phyloP scores from a whole-genome alignment of 2,888 invertebrate genomes.

The Erannis defoliaria region DNA sequence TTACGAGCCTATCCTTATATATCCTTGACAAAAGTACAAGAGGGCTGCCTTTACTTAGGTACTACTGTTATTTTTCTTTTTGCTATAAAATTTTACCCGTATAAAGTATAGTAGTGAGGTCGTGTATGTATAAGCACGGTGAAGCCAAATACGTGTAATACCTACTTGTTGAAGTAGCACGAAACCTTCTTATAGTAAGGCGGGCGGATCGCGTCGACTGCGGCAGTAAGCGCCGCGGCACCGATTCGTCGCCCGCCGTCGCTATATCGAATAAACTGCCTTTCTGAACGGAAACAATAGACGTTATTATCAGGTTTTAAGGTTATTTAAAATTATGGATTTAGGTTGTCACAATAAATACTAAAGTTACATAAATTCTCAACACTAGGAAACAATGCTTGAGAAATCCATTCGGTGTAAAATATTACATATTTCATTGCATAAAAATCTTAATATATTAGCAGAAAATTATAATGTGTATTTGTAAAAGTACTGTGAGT shows the following conservation, averaged over 20 bases:
- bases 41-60: too few relatives aligned
- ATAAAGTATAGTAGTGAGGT: background rate
- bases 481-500: constrained; percentile 11
- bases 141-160: background rate
- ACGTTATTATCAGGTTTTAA: background rate
- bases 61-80: too few relatives aligned
- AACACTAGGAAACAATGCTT: background rate
- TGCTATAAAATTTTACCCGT: too few relatives aligned
- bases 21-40: too few relatives aligned
- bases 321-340: background rate
- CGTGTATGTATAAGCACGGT: background rate
- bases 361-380: background rate
- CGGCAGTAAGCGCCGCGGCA: constrained; percentile 63
- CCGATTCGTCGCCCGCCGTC: constrained; percentile 28
- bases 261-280: constrained; percentile 7
- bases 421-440: background rate
- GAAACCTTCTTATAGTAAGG: constrained; percentile 48
- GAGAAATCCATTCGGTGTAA: background rate
- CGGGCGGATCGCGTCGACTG: constrained; percentile 36
- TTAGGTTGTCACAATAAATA: background rate
- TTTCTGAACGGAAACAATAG: constrained; percentile 2
- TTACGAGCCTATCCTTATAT: too few relatives aligned
- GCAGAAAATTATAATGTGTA: constrained; percentile 10
- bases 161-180: constrained; percentile 50
- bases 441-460: background rate